Evolutionary conservation across 2,797 vertebrate genomes (phyloP).

Genomic region (Yasuhikotakia modesta): DNA sequence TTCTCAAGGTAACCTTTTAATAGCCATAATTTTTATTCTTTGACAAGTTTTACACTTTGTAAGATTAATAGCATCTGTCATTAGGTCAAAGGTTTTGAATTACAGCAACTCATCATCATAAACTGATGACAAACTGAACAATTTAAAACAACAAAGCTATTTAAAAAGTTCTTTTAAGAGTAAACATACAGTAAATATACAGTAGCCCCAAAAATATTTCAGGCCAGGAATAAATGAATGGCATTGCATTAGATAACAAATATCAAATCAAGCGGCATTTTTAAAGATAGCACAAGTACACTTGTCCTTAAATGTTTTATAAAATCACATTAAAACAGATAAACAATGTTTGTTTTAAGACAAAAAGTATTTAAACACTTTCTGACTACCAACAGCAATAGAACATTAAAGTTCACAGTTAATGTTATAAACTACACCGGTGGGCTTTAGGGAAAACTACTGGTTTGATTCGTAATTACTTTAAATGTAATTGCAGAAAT

Average conservation of each 20-base stretch:
- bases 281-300: not conserved
- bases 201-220: not conserved
- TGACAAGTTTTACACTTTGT: constrained; percentile 19
- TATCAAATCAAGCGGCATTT: not conserved
- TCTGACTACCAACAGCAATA: no score
- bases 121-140: no score
- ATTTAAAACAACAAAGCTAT: no score
- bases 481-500: no score
- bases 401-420: no score
- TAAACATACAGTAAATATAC: not conserved
- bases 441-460: no score
- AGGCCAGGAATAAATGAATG: not conserved
- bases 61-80: not conserved
- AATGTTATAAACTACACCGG: no score
- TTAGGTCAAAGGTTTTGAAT: not conserved
- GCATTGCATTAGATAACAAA: not conserved
- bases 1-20: constrained; percentile 65
- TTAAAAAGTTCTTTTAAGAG: not conserved
- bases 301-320: not conserved
- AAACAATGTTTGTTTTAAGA: no score
- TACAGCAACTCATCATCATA: not conserved
- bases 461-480: no score
- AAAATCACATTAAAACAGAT: not conserved
- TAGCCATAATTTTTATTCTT: not conserved
- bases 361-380: no score